Evolutionary conservation across 2,113 vertebrate genomes (phyloP), one percentile per base, ranked within the genome.

Genomic region (Otus sunia): DNA sequence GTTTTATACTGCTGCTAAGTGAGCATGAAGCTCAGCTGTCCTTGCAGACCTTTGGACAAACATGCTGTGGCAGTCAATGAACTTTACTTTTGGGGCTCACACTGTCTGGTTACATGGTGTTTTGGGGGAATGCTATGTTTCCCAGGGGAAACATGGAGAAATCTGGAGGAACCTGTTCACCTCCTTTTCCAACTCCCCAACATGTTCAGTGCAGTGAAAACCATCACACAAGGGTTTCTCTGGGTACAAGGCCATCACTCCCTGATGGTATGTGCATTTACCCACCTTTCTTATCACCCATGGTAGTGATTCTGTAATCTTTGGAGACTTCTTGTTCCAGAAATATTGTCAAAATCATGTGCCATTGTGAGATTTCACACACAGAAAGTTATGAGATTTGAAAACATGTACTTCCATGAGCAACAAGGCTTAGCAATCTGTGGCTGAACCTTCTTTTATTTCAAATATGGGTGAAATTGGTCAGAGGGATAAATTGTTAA

Each of bases 131-230:
- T 9, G 25, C 14, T 30, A 0, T 0, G 0, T 50, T 88, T 58
- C 15, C 29, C 32, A 29, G 17, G 7, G 4, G 9, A 5, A 80
- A 10, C 32, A 62, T 0, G 0, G n/a, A 12, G 20, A 64, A 16
- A 74, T 62, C 26, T 37, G 39, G 10, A 77, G 34, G 15, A 80
- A 55, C 12, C 4, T 6, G 1, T 63, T 80, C 26, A 29, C 47
- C n/a, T 41, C 12, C 43, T 76, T 56, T 91, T 66, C 59, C 59
- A 60, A 0, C 5, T 3, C 49, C 3, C 4, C 5, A 11, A 26
- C 3, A 2, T 7, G 10, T 37, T 76, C 30, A 62, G 10, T 73
- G 63, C 25, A 29, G 25, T 27, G 32, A 19, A 69, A 69, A n/a
- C 29, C 20, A 36, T 49, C 1, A 5, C 26, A 60, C 22, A n/a